Base-by-base conservation (phyloP, 2,113 vertebrate genomes). In the Neodontobutis hainanensis region DNA sequence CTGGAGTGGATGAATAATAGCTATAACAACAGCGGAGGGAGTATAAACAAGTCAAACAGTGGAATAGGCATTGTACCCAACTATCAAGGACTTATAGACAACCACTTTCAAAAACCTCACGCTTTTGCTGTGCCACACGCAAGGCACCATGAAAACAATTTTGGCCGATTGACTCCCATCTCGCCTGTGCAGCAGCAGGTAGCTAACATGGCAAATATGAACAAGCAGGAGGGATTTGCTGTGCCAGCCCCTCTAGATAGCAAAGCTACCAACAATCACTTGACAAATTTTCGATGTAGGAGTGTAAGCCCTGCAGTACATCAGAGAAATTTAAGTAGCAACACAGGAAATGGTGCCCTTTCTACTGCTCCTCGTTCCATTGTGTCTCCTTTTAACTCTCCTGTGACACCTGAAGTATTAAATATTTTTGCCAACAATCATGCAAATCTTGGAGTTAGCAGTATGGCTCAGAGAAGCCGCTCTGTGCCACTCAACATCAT, bases 1-100 rank as follows among this genome's bases (percentile, higher is more conserved):
- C 93, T 99, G 0, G 97, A 99, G 72, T 99, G 97, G 97, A 99
- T 99, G 95, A 99, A 94, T 66, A 96, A 94, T 0, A 96, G 94
- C 55, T 98, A 98, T 64, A 92, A 82, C 81, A 85, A 87, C 0
- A 88, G 89, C 2, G 87, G 92, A 0, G 89, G 89, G 42, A 92
- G 64, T 60, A 4, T 78, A 8, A 86, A 62, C 58, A 94, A 94
- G 15, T 91, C 95, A 4, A 94, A 88, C 88, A 94, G 92, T 0
- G 82, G 85, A 52, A 87, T 93, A 45, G 93, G 94, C 72, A 95
- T 98, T 85, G 92, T 98, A 9, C 95, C 95, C 1, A 93, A 95
- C 90, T 99, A 99, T 74, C 96, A 97, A 84, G 95, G 97, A 68
- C 88, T 98, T 44, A 94, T 97, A 69, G 97, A 98, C n/a, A 95